Conservation (phyloP, 2,888 invertebrate species). For the Acanthosepion esculentum region DNA sequence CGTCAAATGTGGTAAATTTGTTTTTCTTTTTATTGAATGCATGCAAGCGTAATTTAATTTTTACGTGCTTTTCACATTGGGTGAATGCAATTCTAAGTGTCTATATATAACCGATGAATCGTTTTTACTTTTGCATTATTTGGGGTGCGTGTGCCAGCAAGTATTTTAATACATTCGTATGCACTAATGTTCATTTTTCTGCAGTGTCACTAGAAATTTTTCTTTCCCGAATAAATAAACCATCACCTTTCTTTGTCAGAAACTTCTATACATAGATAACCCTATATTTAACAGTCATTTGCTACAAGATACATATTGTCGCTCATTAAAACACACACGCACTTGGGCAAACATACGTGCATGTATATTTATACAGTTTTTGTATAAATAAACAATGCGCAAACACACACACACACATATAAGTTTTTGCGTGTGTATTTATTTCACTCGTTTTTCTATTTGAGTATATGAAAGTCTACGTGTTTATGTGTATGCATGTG, state of each 20-base stretch:
- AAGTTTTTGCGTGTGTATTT: background rate
- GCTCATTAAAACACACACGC: background rate
- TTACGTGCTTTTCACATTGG: too few species aligned
- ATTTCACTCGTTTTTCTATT: background rate
- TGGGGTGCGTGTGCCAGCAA: background rate
- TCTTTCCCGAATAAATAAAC: background rate
- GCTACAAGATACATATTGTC: background rate
- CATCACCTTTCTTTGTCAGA: background rate
- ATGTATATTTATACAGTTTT: background rate
- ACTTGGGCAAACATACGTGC: background rate
- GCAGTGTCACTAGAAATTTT: background rate
- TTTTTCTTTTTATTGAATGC: too few species aligned
- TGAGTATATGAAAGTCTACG: background rate
- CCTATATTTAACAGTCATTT: background rate
- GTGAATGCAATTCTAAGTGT: too few species aligned
- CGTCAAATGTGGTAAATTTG: too few species aligned
- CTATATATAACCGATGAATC: too few species aligned
- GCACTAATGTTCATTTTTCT: background rate
- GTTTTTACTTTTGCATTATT: too few species aligned
- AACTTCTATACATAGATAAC: background rate
- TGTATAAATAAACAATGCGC: background rate
- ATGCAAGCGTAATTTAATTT: too few species aligned
- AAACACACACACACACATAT: background rate
- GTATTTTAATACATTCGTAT: background rate
- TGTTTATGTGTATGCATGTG: background rate